These are phyloP conservation scores for Eurosta solidaginis DNA, from an alignment of 1,140 invertebrate genomes.

Conservation along the genomic window DNA sequence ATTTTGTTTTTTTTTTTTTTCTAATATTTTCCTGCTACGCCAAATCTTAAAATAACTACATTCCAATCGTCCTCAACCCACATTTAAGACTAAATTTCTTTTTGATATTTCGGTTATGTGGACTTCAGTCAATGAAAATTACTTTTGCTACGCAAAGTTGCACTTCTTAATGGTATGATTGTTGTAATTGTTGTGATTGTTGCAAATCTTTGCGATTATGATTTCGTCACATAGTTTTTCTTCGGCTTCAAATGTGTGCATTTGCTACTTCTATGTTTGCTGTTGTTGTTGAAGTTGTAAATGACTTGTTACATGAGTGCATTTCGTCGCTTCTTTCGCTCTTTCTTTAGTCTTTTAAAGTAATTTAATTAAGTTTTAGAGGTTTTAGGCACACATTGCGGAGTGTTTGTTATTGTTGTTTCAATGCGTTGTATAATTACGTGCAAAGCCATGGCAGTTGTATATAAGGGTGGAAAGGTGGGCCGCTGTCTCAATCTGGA, in stretches of 20 bases:
- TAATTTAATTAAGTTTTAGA: neutral
- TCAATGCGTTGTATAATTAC: too few relatives aligned
- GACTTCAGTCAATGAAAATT: neutral
- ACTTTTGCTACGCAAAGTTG: neutral
- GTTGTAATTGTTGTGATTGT: slow-evolving; percentile 1
- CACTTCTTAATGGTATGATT: neutral
- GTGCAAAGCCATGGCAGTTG: too few relatives aligned
- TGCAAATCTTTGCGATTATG: neutral
- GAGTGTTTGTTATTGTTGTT: too few relatives aligned
- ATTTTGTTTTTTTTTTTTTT: slow-evolving; percentile 36
- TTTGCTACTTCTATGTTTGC: neutral
- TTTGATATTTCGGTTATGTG: neutral
- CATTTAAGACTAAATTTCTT: neutral
- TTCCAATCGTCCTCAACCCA: neutral
- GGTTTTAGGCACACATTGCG: too few relatives aligned
- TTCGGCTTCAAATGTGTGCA: neutral
- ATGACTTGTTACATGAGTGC: slow-evolving; percentile 53
- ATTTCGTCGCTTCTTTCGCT: slow-evolving; percentile 30
- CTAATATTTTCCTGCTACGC: neutral
- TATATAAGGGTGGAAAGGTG: too few relatives aligned
- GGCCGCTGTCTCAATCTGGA: too few relatives aligned
- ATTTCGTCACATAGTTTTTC: neutral
- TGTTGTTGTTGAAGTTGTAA: neutral
- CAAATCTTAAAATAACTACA: neutral
- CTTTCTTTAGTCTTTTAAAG: slow-evolving; percentile 19